phyloP scores from a whole-genome alignment of 2,113 vertebrate species.

The Ginglymostoma cirratum region DNA sequence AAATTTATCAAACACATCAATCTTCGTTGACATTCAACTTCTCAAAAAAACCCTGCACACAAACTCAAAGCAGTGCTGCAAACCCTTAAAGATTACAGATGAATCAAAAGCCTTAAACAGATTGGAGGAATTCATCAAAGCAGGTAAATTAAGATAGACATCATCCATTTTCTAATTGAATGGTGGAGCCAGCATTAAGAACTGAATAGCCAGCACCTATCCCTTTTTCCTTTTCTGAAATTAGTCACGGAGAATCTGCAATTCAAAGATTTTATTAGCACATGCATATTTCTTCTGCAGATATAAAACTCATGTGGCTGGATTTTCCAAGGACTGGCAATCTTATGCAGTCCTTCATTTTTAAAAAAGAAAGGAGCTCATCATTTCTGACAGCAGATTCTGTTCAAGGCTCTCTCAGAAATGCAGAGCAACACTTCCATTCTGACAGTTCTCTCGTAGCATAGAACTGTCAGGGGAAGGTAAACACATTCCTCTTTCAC shows the following conservation, averaged over 20 bases:
- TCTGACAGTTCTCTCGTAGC: no score
- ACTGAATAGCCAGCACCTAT: neutral
- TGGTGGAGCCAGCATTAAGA: neutral
- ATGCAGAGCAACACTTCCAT: no score
- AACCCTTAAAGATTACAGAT: neutral
- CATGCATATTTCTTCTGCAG: neutral
- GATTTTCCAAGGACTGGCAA: no score
- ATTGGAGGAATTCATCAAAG: neutral
- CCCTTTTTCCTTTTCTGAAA: neutral
- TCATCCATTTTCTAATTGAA: neutral
- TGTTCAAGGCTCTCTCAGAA: no score
- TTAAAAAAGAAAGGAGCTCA: no score
- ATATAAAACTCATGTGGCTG: neutral
- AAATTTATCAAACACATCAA: no score
- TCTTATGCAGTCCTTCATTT: no score
- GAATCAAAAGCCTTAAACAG: neutral
- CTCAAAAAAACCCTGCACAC: neutral
- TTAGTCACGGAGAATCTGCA: neutral
- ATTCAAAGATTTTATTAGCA: neutral
- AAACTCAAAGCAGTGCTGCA: neutral
- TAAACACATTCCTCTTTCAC: no score
- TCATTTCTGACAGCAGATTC: no score
- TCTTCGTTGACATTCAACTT: no score
- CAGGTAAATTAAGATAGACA: neutral
- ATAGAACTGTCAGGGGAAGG: no score